A percentile compares a stretch with the other conserved stretches of the same genome.
phyloP scores from a whole-genome alignment of 2,888 invertebrate genomes.

The Antheraea yamamai region DNA sequence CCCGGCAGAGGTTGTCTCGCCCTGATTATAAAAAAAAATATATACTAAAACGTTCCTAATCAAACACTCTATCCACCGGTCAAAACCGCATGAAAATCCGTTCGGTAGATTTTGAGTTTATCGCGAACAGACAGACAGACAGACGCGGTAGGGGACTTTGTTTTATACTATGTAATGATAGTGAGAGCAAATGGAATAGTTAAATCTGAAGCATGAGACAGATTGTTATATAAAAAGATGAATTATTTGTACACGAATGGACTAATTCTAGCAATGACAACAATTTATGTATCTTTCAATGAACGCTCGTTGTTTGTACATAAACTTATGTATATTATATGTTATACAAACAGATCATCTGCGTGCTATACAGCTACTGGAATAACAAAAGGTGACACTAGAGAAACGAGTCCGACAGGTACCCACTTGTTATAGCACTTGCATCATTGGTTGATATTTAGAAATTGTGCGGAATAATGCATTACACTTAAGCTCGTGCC shows the following conservation, averaged over 20 bases:
- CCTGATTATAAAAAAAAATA: too few relatives aligned
- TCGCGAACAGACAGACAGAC: too few relatives aligned
- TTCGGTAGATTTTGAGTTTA: too few relatives aligned
- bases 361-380: not conserved
- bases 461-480: slow-evolving; percentile 1
- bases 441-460: slow-evolving; percentile 10
- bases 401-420: not conserved
- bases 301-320: not conserved
- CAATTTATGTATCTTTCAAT: not conserved
- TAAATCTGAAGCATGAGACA: too few relatives aligned
- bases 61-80: too few relatives aligned
- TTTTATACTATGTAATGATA: too few relatives aligned
- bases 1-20: too few relatives aligned
- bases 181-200: too few relatives aligned
- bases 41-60: too few relatives aligned
- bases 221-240: too few relatives aligned
- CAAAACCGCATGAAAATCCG: too few relatives aligned
- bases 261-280: not conserved
- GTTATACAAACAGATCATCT: not conserved
- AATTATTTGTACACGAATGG: not conserved
- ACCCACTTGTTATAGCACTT: not conserved
- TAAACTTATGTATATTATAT: not conserved
- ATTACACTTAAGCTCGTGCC: not conserved
- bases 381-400: not conserved
- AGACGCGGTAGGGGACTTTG: too few relatives aligned